phyloP scores from a whole-genome alignment of 2,888 invertebrate species.

The Nemoura dubitans region DNA sequence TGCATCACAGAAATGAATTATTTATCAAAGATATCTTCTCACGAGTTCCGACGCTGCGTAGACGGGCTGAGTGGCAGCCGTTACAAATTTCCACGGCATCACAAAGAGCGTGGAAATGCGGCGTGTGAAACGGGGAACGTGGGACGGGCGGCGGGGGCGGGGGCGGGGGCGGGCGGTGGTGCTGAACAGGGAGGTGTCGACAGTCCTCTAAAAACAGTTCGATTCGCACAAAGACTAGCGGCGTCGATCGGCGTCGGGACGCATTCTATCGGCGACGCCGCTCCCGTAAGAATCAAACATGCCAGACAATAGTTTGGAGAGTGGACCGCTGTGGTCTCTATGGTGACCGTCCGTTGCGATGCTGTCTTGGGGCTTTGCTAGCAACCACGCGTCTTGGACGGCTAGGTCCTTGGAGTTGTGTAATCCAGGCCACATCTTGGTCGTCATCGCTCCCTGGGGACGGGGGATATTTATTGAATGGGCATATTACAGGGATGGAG shows the following conservation, averaged over 20 bases:
- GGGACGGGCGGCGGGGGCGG: no score
- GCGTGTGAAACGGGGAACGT: no score
- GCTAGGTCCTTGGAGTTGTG: not conserved
- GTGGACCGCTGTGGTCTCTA: conserved; percentile 8
- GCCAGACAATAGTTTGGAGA: conserved; percentile 28
- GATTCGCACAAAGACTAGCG: not conserved
- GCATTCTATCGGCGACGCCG: not conserved
- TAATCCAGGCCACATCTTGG: not conserved
- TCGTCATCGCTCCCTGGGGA: not conserved
- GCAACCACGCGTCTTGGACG: not conserved
- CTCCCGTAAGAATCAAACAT: not conserved
- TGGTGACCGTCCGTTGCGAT: conserved; percentile 13
- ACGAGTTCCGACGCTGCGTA: no score
- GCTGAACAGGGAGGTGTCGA: not conserved
- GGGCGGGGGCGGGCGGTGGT: no score
- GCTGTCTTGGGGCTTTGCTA: not conserved
- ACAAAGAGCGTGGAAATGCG: not conserved
- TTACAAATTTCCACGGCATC: not conserved
- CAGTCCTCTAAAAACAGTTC: not conserved
- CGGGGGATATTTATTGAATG: not conserved
- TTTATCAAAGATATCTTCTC: not conserved
- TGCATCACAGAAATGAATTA: not conserved
- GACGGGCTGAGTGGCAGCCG: not conserved
- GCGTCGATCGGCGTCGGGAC: not conserved
- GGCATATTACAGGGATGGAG: no score